Conservation (phyloP, 2,888 invertebrate species). For the Eledone cirrhosa region DNA sequence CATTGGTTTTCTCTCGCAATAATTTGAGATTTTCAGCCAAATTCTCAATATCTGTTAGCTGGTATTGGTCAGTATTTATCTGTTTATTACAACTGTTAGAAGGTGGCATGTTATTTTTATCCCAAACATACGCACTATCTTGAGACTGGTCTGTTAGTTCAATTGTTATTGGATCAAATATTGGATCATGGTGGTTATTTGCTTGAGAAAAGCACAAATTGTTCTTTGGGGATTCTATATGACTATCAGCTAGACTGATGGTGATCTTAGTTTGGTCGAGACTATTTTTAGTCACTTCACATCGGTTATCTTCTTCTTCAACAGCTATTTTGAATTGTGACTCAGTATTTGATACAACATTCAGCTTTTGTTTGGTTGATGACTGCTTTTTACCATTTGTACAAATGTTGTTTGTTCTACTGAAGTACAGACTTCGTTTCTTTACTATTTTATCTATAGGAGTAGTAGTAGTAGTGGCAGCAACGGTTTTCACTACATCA, state of each 20-base stretch:
- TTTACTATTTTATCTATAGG: no score
- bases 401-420: no score
- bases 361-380: no score
- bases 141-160: background rate
- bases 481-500: background rate
- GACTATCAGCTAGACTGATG: constrained; percentile 5
- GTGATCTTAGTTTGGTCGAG: background rate
- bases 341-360: no score
- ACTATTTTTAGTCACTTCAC: background rate
- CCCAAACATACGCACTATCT: background rate
- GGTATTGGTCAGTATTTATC: background rate
- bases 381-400: no score
- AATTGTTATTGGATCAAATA: background rate
- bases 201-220: background rate
- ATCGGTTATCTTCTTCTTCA: background rate
- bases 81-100: background rate
- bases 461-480: no score
- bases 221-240: background rate
- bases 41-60: no score
- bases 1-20: no score
- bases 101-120: background rate
- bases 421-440: no score
- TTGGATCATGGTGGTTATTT: background rate
- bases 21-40: no score
- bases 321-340: no score